Percentiles rank a stretch among this genome's conserved stretches.
phyloP scores from a whole-genome alignment of 2,113 vertebrate genomes.

The Manacus vitellinus region DNA sequence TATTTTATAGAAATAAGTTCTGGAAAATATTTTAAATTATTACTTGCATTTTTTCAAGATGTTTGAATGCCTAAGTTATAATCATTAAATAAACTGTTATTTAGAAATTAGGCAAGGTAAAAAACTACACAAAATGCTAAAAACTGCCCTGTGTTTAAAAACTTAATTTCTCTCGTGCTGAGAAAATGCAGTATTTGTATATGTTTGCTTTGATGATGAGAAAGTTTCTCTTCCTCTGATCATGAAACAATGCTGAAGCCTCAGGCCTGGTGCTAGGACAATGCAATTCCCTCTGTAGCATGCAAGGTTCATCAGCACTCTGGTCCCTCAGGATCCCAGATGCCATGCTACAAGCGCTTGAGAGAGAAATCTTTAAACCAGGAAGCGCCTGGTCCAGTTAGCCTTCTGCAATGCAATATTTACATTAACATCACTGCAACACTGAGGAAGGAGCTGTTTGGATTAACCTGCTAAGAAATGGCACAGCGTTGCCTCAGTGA shows the following conservation, averaged over 20 bases:
- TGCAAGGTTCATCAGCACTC: neutral
- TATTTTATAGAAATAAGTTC: neutral
- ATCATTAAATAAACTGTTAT: neutral
- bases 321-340: neutral
- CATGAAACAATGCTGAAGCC: neutral
- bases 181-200: neutral
- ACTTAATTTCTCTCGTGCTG: neutral
- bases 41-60: neutral
- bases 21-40: neutral
- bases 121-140: neutral
- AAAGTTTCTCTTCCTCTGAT: neutral
- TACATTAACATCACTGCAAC: neutral
- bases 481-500: fast-evolving
- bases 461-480: neutral
- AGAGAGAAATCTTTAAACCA: neutral
- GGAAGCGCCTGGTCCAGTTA: neutral
- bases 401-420: neutral
- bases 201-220: neutral
- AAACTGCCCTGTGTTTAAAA: neutral
- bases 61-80: neutral
- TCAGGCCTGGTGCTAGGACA: neutral
- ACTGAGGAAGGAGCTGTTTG: neutral
- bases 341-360: fast-evolving
- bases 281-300: neutral
- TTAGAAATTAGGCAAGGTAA: neutral